Conservation (phyloP, 2,888 invertebrate genomes). For the Furcula furcula region DNA sequence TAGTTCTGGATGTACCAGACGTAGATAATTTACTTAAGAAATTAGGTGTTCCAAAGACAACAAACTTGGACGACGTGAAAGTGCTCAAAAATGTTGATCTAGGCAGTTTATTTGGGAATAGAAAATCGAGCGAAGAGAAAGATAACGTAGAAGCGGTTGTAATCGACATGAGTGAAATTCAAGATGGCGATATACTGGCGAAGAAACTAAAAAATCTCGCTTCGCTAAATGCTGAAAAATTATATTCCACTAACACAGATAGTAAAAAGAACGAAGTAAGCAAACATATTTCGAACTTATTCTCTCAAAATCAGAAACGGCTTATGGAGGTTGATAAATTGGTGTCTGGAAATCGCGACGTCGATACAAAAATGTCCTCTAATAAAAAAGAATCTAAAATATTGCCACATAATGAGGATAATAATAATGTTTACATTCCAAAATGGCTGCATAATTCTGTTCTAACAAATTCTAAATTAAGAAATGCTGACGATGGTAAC, state of each 20-base stretch:
- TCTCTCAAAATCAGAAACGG: not conserved
- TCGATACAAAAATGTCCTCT: not conserved
- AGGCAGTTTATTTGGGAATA: constrained; percentile 4
- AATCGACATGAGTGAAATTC: constrained; percentile 19
- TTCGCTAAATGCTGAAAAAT: not conserved
- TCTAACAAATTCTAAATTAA: constrained; percentile 2
- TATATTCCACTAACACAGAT: constrained; percentile 8
- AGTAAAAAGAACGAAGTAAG: constrained; percentile 5
- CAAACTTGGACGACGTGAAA: not conserved
- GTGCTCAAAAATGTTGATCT: constrained; percentile 12
- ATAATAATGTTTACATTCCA: constrained; percentile 38
- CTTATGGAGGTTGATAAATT: not conserved
- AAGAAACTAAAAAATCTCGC: constrained; percentile 14
- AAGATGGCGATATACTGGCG: constrained; percentile 16
- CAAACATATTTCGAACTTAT: not conserved
- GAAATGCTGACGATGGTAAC: not conserved
- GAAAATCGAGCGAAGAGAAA: constrained; percentile 1
- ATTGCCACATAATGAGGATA: constrained; percentile 25
- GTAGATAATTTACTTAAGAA: constrained; percentile 19
- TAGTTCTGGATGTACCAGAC: constrained; percentile 37
- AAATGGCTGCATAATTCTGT: constrained; percentile 28
- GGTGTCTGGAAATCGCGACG: not conserved
- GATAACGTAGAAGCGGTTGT: constrained; percentile 16
- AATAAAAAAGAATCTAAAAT: constrained; percentile 18
- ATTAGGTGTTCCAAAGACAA: constrained; percentile 2